phyloP scores from a whole-genome alignment of 2,113 vertebrate species.

The Ammospiza caudacuta region DNA sequence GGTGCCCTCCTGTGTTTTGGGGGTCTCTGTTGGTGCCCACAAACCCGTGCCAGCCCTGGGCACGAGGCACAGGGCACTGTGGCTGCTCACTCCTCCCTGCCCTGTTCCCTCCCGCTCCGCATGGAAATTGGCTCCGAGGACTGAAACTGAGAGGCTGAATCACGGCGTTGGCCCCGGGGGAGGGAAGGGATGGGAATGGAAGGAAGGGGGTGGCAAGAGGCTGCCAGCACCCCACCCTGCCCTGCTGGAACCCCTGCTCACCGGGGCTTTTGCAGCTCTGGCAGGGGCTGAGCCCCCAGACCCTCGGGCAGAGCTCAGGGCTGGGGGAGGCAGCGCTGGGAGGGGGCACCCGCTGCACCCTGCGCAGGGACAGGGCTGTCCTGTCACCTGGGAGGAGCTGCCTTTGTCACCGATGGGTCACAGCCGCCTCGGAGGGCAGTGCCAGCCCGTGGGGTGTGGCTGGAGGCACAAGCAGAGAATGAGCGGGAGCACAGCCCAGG shows the following conservation, averaged over 20 bases:
- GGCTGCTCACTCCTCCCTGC: neutral
- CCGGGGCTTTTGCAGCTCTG: neutral
- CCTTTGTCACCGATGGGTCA: slow-evolving; percentile 6
- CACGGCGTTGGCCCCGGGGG: slow-evolving; percentile 39
- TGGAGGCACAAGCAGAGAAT: fast-evolving
- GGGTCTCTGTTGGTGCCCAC: neutral
- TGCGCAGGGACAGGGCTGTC: neutral
- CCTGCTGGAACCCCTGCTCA: neutral
- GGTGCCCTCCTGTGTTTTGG: fast-evolving
- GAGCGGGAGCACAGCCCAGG: neutral
- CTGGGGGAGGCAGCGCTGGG: neutral
- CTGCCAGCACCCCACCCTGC: slow-evolving; percentile 23
- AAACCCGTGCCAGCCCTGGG: neutral
- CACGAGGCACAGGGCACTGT: neutral
- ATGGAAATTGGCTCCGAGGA: slow-evolving; percentile 35
- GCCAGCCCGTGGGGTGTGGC: neutral
- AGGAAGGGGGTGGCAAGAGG: neutral
- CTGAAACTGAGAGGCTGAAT: slow-evolving; percentile 66
- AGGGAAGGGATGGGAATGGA: slow-evolving; percentile 5
- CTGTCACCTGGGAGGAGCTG: neutral
- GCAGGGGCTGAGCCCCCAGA: neutral
- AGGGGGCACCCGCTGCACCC: neutral
- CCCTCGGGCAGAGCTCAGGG: fast-evolving
- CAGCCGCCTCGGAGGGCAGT: neutral
- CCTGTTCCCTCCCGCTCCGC: neutral